Evolutionary conservation across 37 sponge, comb jelly and placozoan species (phyloP).

Genomic region (Axinella damicornis): DNA sequence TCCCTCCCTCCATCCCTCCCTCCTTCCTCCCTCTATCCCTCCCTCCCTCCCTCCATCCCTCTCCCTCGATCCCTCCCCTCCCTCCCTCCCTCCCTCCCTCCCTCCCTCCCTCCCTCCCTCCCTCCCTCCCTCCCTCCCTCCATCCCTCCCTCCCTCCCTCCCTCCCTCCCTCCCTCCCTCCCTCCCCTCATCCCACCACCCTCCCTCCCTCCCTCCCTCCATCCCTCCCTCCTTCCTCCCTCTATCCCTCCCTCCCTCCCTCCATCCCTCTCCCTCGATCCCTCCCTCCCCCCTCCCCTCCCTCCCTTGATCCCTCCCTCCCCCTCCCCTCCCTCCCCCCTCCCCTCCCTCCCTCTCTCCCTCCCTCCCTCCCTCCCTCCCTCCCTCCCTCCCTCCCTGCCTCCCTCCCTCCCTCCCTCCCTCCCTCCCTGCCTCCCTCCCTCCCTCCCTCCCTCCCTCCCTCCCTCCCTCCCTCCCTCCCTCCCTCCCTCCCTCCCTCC

Average conservation of each 20-base stretch:
- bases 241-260: slow-evolving; percentile 15
- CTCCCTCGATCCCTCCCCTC: background rate
- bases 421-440: slow-evolving; percentile 19
- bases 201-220: slow-evolving; percentile 50
- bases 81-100: background rate
- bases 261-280: slow-evolving; percentile 18
- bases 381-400: slow-evolving; percentile 56
- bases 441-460: background rate
- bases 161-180: background rate
- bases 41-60: slow-evolving; percentile 31
- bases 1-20: slow-evolving; percentile 26
- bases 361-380: slow-evolving; percentile 12
- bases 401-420: slow-evolving; percentile 10
- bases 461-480: no score
- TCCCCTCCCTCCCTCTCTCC: no score
- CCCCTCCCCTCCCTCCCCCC: no score
- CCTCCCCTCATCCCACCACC: background rate
- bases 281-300: no score
- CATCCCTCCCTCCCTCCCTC: no score
- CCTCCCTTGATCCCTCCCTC: no score
- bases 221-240: slow-evolving; percentile 45
- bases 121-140: no score
- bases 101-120: no score
- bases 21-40: slow-evolving; percentile 58
- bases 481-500: no score